Evolutionary conservation across 64 coral and sea anemone genomes (phyloP).

Genomic region (Cladopsammia gracilis): DNA sequence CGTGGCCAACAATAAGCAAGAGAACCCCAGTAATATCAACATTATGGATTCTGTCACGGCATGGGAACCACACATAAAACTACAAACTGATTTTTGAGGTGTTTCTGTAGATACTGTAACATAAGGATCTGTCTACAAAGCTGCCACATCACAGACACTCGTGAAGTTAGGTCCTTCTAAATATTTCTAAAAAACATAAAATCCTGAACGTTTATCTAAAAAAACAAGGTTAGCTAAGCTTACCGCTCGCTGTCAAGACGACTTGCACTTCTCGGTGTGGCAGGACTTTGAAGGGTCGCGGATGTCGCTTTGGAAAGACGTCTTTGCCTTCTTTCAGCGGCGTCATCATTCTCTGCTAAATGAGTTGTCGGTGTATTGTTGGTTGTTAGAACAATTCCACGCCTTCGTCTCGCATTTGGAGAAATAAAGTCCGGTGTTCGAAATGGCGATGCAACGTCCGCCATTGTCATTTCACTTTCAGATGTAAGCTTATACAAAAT

Average conservation of each 20-base stretch:
- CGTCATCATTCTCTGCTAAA: constrained; percentile 87
- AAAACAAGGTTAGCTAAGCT: not conserved
- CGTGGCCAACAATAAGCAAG: too few species aligned
- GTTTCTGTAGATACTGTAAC: too few species aligned
- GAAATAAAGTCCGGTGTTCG: constrained; percentile 78
- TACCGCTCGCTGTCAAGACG: constrained; percentile 75
- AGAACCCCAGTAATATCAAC: too few species aligned
- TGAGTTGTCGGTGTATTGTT: constrained; percentile 58
- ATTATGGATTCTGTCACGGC: too few species aligned
- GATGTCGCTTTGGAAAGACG: constrained; percentile 75
- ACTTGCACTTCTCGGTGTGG: constrained; percentile 82
- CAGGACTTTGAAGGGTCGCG: constrained; percentile 77
- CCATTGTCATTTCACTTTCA: not conserved
- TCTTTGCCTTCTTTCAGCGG: constrained; percentile 81
- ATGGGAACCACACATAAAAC: too few species aligned
- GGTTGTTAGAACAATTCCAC: constrained; percentile 42
- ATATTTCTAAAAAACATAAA: too few species aligned
- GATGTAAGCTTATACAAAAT: not conserved
- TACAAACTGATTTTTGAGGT: too few species aligned
- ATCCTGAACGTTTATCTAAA: too few species aligned
- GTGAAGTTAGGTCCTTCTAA: too few species aligned
- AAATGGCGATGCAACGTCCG: constrained; percentile 57
- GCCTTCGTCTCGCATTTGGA: constrained; percentile 78
- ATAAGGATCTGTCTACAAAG: too few species aligned
- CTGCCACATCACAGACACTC: too few species aligned